Base-by-base conservation (phyloP, 2,888 invertebrate species). In the Malthinus seriepunctatus region DNA sequence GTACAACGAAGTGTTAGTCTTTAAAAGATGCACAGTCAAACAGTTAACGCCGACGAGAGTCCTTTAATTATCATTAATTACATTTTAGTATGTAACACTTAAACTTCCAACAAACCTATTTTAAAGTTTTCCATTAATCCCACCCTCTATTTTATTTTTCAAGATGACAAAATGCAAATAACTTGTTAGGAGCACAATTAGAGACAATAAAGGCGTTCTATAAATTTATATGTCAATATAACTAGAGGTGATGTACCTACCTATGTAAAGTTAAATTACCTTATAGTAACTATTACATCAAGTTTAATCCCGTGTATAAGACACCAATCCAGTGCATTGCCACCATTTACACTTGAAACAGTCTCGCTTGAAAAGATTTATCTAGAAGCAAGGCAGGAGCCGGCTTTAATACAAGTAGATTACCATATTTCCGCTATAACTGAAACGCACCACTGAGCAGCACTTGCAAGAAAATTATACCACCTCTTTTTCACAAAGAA, bases 361-460 rank as follows among this genome's bases (percentile, higher is more conserved):
- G 68, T 69, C 67, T 60, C 67, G 58, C 65, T 62, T 54, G 65
- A 65, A 68, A 69, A 69, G 69, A 69, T 69, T 69, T 69, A 69
- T 69, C 67, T 67, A 63, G 67, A 69, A 66, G 63, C 64, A 65
- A 61, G 65, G 65, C 63, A 60, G 62, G 63, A 65, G 65, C 62
- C 60, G 62, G 65, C 65, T 66, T 67, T 68, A 67, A 69, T 68
- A 67, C 64, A 68, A 65, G 64, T 63, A 63, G 67, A 69, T 69
- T 69, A 69, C 69, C 69, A 69, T 69, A 69, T 69, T 69, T 69
- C 66, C 68, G 67, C 67, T 65, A 67, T 69, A 69, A 69, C 65
- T 63, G 60, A 63, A 66, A 68, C 67, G 67, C 69, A 69, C 64
- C 59, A 63, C 62, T 60, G 63, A 59, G 51, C 57, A 56, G 62